phyloP scores from a whole-genome alignment of 2,113 vertebrate species.

The Centropus bengalensis region DNA sequence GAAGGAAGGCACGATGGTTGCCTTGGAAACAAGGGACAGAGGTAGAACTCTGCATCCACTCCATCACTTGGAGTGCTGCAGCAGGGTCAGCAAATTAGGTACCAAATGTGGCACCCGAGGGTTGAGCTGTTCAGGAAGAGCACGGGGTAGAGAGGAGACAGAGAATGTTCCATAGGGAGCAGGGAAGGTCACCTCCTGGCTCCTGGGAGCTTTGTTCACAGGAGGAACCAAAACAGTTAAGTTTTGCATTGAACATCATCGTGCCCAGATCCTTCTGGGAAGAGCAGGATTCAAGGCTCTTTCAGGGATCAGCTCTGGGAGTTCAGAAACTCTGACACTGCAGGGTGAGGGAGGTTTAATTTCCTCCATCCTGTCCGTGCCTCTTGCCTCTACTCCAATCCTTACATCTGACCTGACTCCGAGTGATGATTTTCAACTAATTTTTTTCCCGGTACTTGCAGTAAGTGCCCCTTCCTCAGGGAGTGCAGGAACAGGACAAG shows the following conservation, averaged over 20 bases:
- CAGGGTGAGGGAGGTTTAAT: not conserved
- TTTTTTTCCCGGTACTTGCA: too few species aligned
- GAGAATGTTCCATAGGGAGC: not conserved
- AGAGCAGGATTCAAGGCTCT: not conserved
- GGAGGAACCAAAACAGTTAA: not conserved
- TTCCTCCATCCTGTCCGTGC: too few species aligned
- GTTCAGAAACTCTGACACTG: not conserved
- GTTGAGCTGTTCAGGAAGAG: slow-evolving; percentile 29
- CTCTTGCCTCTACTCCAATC: too few species aligned
- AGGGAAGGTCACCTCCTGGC: not conserved
- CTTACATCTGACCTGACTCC: too few species aligned
- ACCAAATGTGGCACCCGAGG: not conserved
- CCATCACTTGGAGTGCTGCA: slow-evolving; percentile 58
- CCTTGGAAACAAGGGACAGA: slow-evolving; percentile 65
- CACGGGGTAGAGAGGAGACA: not conserved
- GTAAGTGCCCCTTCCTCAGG: too few species aligned
- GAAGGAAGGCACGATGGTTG: slow-evolving; percentile 55
- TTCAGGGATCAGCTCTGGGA: not conserved
- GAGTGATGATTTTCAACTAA: too few species aligned
- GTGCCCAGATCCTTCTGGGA: not conserved
- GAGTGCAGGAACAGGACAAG: too few species aligned
- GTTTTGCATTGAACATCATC: not conserved
- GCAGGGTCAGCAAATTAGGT: slow-evolving; percentile 52
- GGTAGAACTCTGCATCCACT: slow-evolving; percentile 62
- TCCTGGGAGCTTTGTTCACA: not conserved